Evolutionary conservation across 2,888 invertebrate genomes (phyloP).

Genomic region (Drosophila engyochracea): DNA sequence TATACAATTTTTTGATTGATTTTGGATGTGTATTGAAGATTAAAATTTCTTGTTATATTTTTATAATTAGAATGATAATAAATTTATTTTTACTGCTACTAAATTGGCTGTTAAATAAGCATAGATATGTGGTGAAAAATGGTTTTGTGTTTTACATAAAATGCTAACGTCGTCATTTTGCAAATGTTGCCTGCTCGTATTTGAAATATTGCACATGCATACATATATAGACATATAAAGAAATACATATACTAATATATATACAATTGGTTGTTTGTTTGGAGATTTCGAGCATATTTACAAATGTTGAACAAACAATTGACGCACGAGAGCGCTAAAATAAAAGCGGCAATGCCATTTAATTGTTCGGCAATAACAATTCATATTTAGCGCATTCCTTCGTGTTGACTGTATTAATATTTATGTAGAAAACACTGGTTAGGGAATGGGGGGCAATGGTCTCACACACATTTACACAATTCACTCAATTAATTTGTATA

Average conservation of each 20-base stretch:
- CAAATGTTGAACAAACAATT: constrained; percentile 4
- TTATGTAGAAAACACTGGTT: neutral
- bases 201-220: constrained; percentile 6
- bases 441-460: neutral
- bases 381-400: constrained; percentile 38
- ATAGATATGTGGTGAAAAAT: constrained; percentile 1
- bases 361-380: constrained; percentile 42
- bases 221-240: neutral
- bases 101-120: neutral
- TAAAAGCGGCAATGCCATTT: constrained; percentile 1
- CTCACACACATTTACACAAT: constrained; percentile 16
- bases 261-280: neutral
- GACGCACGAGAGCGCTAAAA: constrained; percentile 12
- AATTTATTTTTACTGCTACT: neutral
- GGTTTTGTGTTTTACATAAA: neutral
- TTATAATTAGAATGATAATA: neutral
- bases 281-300: neutral
- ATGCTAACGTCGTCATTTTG: neutral
- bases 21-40: neutral
- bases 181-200: neutral
- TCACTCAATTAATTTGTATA: constrained; percentile 74
- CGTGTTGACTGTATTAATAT: constrained; percentile 32
- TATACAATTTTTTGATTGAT: neutral
- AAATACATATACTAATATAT: neutral
- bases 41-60: neutral